Conservation (phyloP, 2,888 invertebrate genomes). For the Notodonta dromedarius region DNA sequence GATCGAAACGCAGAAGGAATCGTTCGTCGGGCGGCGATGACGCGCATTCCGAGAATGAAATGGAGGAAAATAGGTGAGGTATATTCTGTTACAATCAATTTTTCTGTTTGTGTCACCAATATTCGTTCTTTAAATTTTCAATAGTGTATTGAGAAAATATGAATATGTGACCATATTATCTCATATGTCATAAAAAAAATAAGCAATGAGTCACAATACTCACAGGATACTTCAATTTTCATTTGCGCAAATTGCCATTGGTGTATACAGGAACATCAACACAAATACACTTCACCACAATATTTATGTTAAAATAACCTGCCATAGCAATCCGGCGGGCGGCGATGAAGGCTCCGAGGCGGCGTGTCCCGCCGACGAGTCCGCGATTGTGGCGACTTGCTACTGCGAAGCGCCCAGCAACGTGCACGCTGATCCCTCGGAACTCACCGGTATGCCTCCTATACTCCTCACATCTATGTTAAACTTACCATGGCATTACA, state of each 20-base stretch:
- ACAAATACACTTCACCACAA: no score
- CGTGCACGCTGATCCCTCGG: constrained; percentile 60
- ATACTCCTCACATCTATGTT: no score
- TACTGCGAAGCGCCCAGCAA: constrained; percentile 64
- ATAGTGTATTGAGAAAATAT: no score
- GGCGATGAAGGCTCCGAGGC: constrained; percentile 69
- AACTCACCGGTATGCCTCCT: constrained; percentile 54
- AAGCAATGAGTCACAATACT: no score
- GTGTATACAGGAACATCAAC: no score
- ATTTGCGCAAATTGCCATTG: no score
- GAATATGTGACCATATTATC: no score
- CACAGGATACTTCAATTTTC: no score
- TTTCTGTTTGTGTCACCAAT: no score
- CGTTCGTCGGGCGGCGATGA: constrained; percentile 47
- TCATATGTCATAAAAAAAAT: no score
- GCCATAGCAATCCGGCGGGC: constrained; percentile 55
- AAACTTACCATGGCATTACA: no score
- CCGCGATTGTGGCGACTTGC: constrained; percentile 61
- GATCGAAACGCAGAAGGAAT: constrained; percentile 47
- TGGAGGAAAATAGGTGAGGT: constrained; percentile 48
- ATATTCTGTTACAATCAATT: background rate
- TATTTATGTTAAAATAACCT: background rate
- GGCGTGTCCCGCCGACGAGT: constrained; percentile 61
- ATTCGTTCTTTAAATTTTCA: no score
- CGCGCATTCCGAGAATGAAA: constrained; percentile 39